Evolutionary conservation across 2,797 vertebrate genomes (phyloP).

Genomic region (Ataeniobius toweri): DNA sequence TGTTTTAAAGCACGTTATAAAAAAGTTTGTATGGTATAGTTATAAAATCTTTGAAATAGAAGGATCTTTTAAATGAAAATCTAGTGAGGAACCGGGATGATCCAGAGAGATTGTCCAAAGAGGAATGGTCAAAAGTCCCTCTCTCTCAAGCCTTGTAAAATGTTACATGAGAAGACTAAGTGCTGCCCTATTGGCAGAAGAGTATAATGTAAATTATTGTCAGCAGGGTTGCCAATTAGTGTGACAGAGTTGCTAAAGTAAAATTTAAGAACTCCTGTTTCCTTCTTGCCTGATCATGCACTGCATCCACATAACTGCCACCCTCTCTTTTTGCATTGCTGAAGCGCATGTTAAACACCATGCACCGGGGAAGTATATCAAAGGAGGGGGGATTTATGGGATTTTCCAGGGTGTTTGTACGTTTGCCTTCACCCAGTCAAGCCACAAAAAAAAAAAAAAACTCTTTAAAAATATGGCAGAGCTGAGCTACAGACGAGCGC

Average conservation of each 20-base stretch:
- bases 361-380: slow-evolving; percentile 29
- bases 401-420: slow-evolving; percentile 57
- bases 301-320: slow-evolving; percentile 12
- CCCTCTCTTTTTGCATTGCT: slow-evolving; percentile 26
- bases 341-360: slow-evolving; percentile 40
- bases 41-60: too few species aligned
- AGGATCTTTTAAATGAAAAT: too few species aligned
- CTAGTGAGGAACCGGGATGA: too few species aligned
- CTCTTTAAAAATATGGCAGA: slow-evolving; percentile 42
- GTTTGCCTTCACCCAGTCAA: slow-evolving; percentile 49
- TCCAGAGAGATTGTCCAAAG: too few species aligned
- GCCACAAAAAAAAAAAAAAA: slow-evolving; percentile 41
- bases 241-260: background rate
- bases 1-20: too few species aligned
- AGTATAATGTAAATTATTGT: background rate
- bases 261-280: slow-evolving; percentile 7
- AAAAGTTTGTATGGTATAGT: too few species aligned
- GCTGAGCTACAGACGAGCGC: slow-evolving; percentile 43
- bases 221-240: background rate
- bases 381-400: slow-evolving; percentile 34
- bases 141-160: background rate
- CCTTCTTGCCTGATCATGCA: background rate
- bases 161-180: background rate
- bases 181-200: too few species aligned
- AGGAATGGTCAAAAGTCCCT: background rate